A percentile compares a stretch with the other conserved stretches of the same genome.
Conservation (phyloP, 2,888 invertebrate species). For the Lithophane leautieri region DNA sequence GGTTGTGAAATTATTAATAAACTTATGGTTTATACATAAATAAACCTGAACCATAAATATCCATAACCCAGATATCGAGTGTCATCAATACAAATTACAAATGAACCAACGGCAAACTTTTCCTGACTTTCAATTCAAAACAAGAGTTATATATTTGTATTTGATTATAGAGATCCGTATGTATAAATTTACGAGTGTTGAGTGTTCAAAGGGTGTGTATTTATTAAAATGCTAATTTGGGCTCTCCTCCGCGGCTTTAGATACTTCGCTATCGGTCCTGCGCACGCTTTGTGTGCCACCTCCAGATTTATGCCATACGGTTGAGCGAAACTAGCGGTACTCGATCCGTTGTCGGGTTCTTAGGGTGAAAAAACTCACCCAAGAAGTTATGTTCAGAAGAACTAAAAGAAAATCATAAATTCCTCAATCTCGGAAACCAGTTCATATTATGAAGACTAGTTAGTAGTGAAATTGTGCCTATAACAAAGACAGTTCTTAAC, state of each 20-base stretch:
- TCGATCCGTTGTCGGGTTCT: slow-evolving; percentile 62
- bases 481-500: not conserved
- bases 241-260: slow-evolving; percentile 85
- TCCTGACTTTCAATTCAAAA: slow-evolving; percentile 80
- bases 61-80: slow-evolving; percentile 19
- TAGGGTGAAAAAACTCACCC: slow-evolving; percentile 10
- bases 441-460: not conserved
- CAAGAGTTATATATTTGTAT: slow-evolving; percentile 88
- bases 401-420: not conserved
- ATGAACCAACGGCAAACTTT: slow-evolving; percentile 63
- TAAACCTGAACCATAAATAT: slow-evolving; percentile 24
- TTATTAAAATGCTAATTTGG: slow-evolving; percentile 91
- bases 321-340: slow-evolving; percentile 73
- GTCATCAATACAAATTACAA: slow-evolving; percentile 58
- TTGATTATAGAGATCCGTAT: slow-evolving; percentile 89
- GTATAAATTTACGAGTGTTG: slow-evolving; percentile 87
- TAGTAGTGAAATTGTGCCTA: not conserved
- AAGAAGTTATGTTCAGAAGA: not conserved
- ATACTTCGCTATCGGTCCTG: slow-evolving; percentile 86
- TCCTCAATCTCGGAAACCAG: not conserved
- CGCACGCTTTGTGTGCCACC: slow-evolving; percentile 89
- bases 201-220: slow-evolving; percentile 90
- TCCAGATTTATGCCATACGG: slow-evolving; percentile 89
- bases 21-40: not conserved
- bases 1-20: not conserved